Evolutionary conservation across 2,797 vertebrate species (phyloP).

Genomic region (Danionella dracula): DNA sequence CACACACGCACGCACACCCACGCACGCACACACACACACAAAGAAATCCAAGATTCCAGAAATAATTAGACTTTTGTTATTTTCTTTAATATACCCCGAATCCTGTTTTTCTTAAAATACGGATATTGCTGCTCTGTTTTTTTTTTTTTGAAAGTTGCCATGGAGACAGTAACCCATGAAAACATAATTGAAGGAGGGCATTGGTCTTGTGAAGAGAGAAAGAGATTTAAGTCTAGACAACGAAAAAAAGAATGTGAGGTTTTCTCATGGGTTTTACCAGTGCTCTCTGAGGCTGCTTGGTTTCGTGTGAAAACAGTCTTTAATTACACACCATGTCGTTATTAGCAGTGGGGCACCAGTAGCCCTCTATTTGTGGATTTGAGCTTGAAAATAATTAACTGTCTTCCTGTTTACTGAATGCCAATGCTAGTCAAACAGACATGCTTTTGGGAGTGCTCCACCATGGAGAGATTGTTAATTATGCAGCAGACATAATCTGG

Average conservation of each 20-base stretch:
- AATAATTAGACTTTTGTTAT: not conserved
- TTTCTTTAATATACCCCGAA: not conserved
- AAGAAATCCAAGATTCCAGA: conserved; percentile 1
- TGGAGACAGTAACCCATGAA: conserved; percentile 54
- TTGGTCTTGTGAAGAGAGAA: conserved; percentile 30
- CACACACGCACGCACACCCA: no score
- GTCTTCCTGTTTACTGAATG: conserved; percentile 21
- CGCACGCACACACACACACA: no score
- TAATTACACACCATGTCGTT: conserved; percentile 32
- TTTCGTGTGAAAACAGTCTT: conserved; percentile 13
- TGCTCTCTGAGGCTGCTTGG: not conserved
- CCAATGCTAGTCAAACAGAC: conserved; percentile 15
- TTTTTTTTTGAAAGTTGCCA: conserved; percentile 57
- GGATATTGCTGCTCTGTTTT: conserved; percentile 6
- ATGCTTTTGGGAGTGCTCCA: not conserved
- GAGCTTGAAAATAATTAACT: conserved; percentile 33
- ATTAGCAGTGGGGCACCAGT: conserved; percentile 19
- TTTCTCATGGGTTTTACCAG: conserved; percentile 3
- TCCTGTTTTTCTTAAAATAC: not conserved
- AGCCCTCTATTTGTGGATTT: conserved; percentile 19
- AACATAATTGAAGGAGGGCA: conserved; percentile 36
- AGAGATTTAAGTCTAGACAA: not conserved
- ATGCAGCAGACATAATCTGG: conserved; percentile 2
- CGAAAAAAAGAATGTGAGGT: not conserved
- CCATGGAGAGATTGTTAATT: conserved; percentile 19